These are phyloP conservation scores for Tricholauxania praeusta DNA, from an alignment of 2,888 invertebrate species.

Conservation along the genomic window DNA sequence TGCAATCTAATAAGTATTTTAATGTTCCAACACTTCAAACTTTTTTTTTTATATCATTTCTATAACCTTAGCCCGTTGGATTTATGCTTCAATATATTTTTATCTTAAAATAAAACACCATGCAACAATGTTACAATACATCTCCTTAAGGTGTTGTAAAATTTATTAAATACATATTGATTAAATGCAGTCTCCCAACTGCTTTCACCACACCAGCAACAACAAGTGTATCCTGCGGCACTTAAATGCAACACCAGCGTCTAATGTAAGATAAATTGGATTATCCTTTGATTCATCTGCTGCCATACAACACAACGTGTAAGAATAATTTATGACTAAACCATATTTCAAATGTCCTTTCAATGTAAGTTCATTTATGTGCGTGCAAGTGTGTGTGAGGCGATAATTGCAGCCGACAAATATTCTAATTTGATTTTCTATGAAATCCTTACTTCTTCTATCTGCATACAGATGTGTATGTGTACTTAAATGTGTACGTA, in stretches of 20 bases:
- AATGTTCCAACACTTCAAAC: too few species aligned
- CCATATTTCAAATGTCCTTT: constrained; percentile 37
- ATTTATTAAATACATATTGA: too few species aligned
- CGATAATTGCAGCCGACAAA: constrained; percentile 45
- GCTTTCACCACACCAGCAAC: too few species aligned
- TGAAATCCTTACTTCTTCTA: constrained; percentile 17
- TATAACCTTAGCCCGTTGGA: too few species aligned
- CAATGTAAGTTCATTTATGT: background rate
- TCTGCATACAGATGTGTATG: background rate
- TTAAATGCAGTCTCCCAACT: too few species aligned
- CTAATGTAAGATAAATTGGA: constrained; percentile 61
- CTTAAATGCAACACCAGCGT: constrained; percentile 25
- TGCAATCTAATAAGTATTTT: too few species aligned
- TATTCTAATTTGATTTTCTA: constrained; percentile 41
- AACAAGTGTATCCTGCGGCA: background rate
- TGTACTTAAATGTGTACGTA: background rate
- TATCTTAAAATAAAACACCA: too few species aligned
- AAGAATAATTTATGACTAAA: constrained; percentile 38
- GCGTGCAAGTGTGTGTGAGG: constrained; percentile 31
- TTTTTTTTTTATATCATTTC: too few species aligned
- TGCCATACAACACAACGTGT: background rate
- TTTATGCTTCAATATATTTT: too few species aligned
- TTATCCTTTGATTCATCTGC: constrained; percentile 64
- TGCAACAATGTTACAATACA: too few species aligned
- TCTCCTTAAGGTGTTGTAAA: too few species aligned